A percentile compares a stretch with the other conserved stretches of the same genome.
phyloP scores from a whole-genome alignment of 1,140 invertebrate species.

The Neuroterus valhalla region DNA sequence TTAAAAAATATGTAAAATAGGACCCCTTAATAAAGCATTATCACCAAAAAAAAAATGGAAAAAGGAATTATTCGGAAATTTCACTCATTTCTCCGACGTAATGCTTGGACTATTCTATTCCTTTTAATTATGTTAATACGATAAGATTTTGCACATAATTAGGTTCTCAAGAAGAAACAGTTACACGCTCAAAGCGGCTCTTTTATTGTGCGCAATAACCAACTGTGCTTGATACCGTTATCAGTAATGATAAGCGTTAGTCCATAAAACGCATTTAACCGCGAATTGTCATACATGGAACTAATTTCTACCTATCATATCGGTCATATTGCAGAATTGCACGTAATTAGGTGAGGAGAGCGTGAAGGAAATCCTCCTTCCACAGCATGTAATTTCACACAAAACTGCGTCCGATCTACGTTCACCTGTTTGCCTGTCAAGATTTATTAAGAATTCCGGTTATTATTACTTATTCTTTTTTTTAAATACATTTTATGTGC shows the following conservation, averaged over 20 bases:
- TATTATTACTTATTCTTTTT: constrained; percentile 16
- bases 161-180: not conserved
- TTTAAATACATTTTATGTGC: not conserved
- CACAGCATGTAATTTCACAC: constrained; percentile 5
- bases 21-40: too few relatives aligned
- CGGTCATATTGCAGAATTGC: constrained; percentile 12
- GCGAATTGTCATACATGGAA: constrained; percentile 24
- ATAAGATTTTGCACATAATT: not conserved
- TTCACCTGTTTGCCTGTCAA: constrained; percentile 1
- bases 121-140: not conserved
- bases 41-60: too few relatives aligned
- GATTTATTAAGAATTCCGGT: constrained; percentile 2
- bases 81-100: too few relatives aligned
- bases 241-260: constrained; percentile 10
- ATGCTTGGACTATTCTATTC: too few relatives aligned
- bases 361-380: constrained; percentile 20
- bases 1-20: too few relatives aligned
- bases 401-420: not conserved
- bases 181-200: not conserved
- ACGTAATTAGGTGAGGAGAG: constrained; percentile 22
- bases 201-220: not conserved
- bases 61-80: too few relatives aligned
- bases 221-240: constrained; percentile 17
- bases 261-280: constrained; percentile 5
- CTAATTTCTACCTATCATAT: constrained; percentile 20